These are phyloP conservation scores for Gavialis gangeticus DNA, from an alignment of 2,113 vertebrate species.

Conservation along the genomic window DNA sequence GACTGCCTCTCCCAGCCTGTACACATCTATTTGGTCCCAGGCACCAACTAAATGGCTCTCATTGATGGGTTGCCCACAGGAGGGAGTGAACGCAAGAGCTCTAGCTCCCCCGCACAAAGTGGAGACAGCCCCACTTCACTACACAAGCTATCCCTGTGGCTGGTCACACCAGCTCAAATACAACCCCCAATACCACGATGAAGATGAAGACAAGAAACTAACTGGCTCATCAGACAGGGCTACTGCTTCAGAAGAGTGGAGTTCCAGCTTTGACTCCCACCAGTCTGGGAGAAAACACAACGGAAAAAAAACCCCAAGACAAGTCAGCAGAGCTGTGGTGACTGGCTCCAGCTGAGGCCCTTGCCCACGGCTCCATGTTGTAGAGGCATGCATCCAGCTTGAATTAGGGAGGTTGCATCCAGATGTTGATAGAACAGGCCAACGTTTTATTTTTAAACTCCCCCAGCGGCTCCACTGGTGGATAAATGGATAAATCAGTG, in stretches of 20 bases:
- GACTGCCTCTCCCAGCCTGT: neutral
- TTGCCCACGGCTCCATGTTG: neutral
- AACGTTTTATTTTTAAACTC: constrained; percentile 54
- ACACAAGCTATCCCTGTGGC: neutral
- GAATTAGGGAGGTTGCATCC: constrained; percentile 21
- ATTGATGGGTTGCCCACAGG: neutral
- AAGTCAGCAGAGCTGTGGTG: neutral
- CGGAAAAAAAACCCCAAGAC: neutral
- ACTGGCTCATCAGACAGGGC: neutral
- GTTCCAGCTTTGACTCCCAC: neutral
- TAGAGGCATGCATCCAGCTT: neutral
- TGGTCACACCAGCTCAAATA: neutral
- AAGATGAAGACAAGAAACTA: neutral
- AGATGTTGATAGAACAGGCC: constrained; percentile 4
- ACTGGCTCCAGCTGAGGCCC: neutral
- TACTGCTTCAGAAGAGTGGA: neutral
- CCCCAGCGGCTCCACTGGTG: neutral
- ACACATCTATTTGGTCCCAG: neutral
- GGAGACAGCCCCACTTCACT: neutral
- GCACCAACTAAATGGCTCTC: neutral
- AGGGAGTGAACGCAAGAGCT: neutral
- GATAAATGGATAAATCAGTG: neutral
- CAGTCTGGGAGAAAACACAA: accelerated
- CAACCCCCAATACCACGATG: neutral
- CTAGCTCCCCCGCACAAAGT: neutral